Evolutionary conservation across 2,888 invertebrate genomes (phyloP).

Genomic region (Stenodema calcarata): DNA sequence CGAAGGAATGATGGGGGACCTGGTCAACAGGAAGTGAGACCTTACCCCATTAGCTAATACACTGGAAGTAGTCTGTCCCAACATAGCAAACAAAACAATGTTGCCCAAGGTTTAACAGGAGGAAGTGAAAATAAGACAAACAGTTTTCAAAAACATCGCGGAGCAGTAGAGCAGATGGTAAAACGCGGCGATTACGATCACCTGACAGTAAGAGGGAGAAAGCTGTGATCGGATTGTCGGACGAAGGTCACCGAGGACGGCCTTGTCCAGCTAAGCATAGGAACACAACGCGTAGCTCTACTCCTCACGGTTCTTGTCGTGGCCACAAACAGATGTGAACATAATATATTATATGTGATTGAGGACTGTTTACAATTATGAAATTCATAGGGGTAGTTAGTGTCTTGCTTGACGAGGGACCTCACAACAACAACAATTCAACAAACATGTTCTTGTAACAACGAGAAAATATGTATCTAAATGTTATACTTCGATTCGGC

Average conservation of each 20-base stretch:
- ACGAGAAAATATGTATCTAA: no score
- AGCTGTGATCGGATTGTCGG: background rate
- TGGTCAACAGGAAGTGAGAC: conserved; percentile 1
- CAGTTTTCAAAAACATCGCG: background rate
- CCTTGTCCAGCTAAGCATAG: background rate
- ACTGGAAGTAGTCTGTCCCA: conserved; percentile 5
- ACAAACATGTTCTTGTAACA: no score
- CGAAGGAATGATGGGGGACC: background rate
- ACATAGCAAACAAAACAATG: background rate
- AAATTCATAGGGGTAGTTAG: no score
- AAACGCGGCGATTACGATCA: background rate
- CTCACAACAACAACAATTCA: no score
- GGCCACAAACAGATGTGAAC: no score
- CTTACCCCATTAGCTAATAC: conserved; percentile 13
- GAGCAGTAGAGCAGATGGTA: background rate
- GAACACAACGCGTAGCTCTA: background rate
- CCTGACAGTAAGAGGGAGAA: background rate
- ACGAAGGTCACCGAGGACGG: background rate
- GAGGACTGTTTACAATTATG: no score
- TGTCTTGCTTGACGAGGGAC: no score
- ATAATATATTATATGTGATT: no score
- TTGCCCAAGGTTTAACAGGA: background rate
- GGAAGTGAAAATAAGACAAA: background rate
- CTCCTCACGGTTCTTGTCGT: background rate
- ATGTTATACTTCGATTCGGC: no score